Percentiles rank a stretch among this genome's conserved stretches.
Conservation (phyloP, 2,888 invertebrate species). For the Drosophila emarginata region DNA sequence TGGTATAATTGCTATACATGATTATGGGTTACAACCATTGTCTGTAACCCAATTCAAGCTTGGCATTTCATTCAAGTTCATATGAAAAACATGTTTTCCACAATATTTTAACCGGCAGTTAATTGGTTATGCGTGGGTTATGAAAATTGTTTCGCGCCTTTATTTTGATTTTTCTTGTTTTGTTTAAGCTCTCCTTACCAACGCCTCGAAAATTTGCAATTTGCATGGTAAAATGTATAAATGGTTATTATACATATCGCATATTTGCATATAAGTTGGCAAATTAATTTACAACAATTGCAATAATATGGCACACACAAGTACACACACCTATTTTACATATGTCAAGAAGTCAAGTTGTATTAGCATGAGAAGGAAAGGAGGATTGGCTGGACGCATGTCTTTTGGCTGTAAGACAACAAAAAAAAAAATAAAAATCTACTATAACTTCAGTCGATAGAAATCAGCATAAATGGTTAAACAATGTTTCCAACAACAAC, state of each 20-base stretch:
- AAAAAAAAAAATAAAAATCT: constrained; percentile 7
- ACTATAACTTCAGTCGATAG: constrained; percentile 29
- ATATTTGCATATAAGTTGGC: constrained; percentile 73
- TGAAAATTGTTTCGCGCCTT: constrained; percentile 72
- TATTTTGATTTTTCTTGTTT: neutral
- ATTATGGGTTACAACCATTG: constrained; percentile 35
- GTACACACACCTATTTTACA: constrained; percentile 48
- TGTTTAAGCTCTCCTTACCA: constrained; percentile 4
- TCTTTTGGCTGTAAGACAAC: neutral
- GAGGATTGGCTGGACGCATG: constrained; percentile 53
- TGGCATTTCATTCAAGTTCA: constrained; percentile 74
- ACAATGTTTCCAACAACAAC: neutral
- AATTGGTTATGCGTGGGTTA: constrained; percentile 55
- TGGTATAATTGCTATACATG: constrained; percentile 46
- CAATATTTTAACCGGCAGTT: constrained; percentile 20
- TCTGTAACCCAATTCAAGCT: constrained; percentile 69
- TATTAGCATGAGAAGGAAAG: neutral
- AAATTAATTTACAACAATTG: constrained; percentile 65
- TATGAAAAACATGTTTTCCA: constrained; percentile 50
- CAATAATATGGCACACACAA: constrained; percentile 39
- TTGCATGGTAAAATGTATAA: constrained; percentile 48
- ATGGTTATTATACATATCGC: constrained; percentile 43
- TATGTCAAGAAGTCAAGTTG: constrained; percentile 48
- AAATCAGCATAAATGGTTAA: constrained; percentile 60
- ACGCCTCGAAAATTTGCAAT: constrained; percentile 20